Evolutionary conservation across 2,113 vertebrate species (phyloP).

Genomic region (Paradoxurus hermaphroditus): DNA sequence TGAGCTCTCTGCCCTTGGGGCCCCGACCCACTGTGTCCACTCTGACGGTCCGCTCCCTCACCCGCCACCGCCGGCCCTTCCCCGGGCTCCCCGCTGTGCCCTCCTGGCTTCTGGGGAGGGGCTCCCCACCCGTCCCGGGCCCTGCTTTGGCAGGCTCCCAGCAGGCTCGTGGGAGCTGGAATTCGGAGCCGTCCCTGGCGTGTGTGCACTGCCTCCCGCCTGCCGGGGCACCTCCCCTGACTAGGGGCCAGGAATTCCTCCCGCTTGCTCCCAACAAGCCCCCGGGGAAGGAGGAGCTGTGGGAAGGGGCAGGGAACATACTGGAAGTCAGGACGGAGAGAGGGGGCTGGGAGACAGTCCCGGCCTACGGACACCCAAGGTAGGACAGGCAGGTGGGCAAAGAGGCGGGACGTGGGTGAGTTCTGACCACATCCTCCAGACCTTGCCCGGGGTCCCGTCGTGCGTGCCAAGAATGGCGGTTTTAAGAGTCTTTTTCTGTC

Average conservation of each 20-base stretch:
- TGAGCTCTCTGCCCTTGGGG: neutral
- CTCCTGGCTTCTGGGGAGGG: neutral
- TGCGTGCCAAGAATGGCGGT: rapidly evolving
- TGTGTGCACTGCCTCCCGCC: constrained; percentile 32
- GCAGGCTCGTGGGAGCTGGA: constrained; percentile 72
- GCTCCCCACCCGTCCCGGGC: neutral
- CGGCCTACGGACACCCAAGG: neutral
- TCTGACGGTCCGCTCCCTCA: neutral
- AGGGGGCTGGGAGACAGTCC: neutral
- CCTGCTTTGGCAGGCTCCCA: constrained; percentile 34
- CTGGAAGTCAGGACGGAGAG: neutral
- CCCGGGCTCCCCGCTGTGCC: neutral
- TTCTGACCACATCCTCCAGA: neutral
- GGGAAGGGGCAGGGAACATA: neutral
- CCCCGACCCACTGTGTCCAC: neutral
- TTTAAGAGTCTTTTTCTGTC: neutral
- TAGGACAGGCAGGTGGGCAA: neutral
- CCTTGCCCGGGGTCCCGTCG: rapidly evolving
- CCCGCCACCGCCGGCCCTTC: neutral
- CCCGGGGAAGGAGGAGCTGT: neutral
- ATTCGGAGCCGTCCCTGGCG: constrained; percentile 67
- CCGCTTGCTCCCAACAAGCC: constrained; percentile 46
- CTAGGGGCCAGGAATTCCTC: constrained; percentile 76
- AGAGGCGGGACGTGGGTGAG: too few species aligned
- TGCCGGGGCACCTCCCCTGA: constrained; percentile 76